phyloP scores from a whole-genome alignment of 2,113 vertebrate species.

The Pyrgilauda ruficollis region DNA sequence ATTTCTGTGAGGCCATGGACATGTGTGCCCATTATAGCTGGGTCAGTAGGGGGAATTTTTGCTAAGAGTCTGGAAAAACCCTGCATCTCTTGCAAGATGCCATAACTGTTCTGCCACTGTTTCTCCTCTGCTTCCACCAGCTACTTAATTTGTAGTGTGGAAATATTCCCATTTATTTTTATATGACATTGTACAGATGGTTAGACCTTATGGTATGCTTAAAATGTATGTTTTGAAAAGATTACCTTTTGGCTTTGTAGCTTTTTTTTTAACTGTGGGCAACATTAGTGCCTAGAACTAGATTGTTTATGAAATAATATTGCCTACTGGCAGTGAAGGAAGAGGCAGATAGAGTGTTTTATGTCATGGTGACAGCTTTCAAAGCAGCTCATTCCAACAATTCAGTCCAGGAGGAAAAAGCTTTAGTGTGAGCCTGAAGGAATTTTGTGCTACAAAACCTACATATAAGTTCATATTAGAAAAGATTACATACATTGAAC shows the following conservation, averaged over 20 bases:
- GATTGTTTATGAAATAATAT: slow-evolving; percentile 70
- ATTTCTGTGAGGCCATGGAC: neutral
- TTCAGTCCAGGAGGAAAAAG: slow-evolving; percentile 70
- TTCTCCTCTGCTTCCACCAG: slow-evolving; percentile 6
- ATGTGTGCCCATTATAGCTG: neutral
- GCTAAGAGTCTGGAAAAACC: neutral
- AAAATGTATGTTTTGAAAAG: slow-evolving; percentile 31
- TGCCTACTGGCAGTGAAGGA: slow-evolving; percentile 70
- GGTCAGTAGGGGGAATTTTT: neutral
- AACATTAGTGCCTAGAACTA: neutral
- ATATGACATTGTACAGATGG: neutral
- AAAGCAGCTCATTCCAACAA: slow-evolving; percentile 64
- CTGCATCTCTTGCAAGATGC: neutral
- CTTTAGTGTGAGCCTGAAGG: slow-evolving; percentile 55
- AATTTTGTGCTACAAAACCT: slow-evolving; percentile 58
- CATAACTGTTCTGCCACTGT: neutral
- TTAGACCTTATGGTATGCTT: slow-evolving; percentile 34
- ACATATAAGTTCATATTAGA: slow-evolving; percentile 25
- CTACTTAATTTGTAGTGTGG: slow-evolving; percentile 20
- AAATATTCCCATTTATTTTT: slow-evolving; percentile 38
- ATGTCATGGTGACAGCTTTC: slow-evolving; percentile 75
- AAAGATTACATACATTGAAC: slow-evolving; percentile 30
- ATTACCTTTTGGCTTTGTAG: slow-evolving; percentile 24
- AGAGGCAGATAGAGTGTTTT: slow-evolving; percentile 66
- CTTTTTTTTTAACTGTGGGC: slow-evolving; percentile 1